phyloP scores from a whole-genome alignment of 2,113 vertebrate species.

The Myxocyprinus asiaticus region DNA sequence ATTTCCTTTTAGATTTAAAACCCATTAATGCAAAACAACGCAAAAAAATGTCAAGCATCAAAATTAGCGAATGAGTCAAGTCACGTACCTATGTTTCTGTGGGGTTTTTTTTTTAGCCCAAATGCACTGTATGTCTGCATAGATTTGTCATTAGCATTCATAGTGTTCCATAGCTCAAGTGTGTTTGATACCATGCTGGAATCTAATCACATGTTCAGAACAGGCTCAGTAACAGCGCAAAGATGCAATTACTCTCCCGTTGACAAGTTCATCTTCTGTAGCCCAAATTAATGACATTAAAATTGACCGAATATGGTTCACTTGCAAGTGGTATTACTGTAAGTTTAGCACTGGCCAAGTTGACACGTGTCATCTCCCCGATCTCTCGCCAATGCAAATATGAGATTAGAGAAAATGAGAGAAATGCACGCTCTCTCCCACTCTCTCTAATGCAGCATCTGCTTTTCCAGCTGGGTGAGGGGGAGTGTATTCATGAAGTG shows the following conservation, averaged over 20 bases:
- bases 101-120: no score
- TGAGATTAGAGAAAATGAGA: conserved; percentile 63
- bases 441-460: conserved; percentile 64
- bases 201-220: conserved; percentile 76
- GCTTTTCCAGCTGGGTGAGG: conserved; percentile 76
- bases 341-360: conserved; percentile 75
- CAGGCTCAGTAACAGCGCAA: conserved; percentile 69
- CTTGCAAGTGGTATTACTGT: conserved; percentile 66
- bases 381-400: conserved; percentile 29
- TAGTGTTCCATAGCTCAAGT: conserved; percentile 51
- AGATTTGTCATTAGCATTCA: conserved; percentile 7
- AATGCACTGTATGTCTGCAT: not conserved
- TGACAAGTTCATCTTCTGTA: conserved; percentile 77
- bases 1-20: no score
- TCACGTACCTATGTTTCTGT: no score
- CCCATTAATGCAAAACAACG: no score
- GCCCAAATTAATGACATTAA: conserved; percentile 78
- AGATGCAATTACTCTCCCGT: conserved; percentile 76
- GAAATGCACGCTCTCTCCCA: not conserved
- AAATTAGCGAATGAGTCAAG: no score
- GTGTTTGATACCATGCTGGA: conserved; percentile 71
- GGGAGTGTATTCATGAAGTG: conserved; percentile 73
- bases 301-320: conserved; percentile 73
- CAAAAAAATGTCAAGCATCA: no score
- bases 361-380: conserved; percentile 74